Base-by-base conservation (phyloP, 1,140 invertebrate genomes). In the Aphis gossypii region DNA sequence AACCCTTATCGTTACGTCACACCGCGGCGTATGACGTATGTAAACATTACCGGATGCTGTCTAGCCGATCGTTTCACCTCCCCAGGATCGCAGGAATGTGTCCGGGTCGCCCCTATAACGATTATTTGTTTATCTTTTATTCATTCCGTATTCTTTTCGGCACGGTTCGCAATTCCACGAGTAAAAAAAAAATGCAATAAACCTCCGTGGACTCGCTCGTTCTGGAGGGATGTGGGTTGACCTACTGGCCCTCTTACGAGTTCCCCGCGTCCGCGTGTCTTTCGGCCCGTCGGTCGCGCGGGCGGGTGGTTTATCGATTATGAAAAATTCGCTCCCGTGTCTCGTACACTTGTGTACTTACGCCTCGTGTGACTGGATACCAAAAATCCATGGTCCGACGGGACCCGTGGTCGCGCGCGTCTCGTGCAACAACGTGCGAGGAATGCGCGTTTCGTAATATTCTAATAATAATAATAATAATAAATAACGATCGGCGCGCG, bases 371-470 rank as follows among this genome's bases (percentile, higher is more conserved):
- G 84, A 86, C 44, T 51, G 35, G 84, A 86, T 30, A 46, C 25
- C n/a, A 25, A 86, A 86, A 86, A 86, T 11, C 41, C 60, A 76
- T 76, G 30, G 30, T 76, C 23, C 41, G 25, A 5, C 25, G 23
- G 21, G 76, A 38, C 20, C 21, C 76, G 20, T 23, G 5, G 21
- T 6, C 41, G 90, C n/a, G 18, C 18, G 56, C 20, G 23, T 44
- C 90, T 44, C 60, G 90, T 46, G 41, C 90, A 76, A 76, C 60
- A 68, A 68, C 60, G 46, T 20, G 48, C 48, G 46, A 93, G 92
- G 92, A 93, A 93, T 93, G 92, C 92, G 56, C 41, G 90, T 92
- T 92, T 76, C 51, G 90, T 92, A 92, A 92, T 82, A 51, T 44
- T 86, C 21, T 86, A 44, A 86, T 86, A 86, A 30, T 44, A 87